phyloP scores from a whole-genome alignment of 2,113 vertebrate genomes.

The Hippopotamus amphibius region DNA sequence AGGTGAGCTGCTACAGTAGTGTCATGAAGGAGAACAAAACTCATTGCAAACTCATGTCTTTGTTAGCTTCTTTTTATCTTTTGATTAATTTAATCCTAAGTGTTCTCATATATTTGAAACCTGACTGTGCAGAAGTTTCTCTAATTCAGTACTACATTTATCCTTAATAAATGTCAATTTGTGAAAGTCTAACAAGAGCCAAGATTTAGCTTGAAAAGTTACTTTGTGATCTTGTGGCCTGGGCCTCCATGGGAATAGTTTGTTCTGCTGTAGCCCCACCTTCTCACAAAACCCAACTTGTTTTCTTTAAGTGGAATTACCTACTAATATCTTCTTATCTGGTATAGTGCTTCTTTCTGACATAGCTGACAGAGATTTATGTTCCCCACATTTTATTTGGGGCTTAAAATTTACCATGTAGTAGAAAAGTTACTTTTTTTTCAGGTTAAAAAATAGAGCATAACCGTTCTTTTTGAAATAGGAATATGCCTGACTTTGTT shows the following conservation, averaged over 20 bases:
- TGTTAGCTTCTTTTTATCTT: slow-evolving; percentile 58
- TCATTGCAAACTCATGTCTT: slow-evolving; percentile 38
- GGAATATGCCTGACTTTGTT: not conserved
- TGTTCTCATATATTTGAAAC: slow-evolving; percentile 61
- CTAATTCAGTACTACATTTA: slow-evolving; percentile 31
- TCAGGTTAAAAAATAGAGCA: slow-evolving; percentile 48
- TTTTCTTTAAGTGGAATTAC: slow-evolving; percentile 46
- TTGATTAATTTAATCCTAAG: slow-evolving; percentile 49
- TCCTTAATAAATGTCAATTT: slow-evolving; percentile 53
- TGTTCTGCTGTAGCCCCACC: not conserved
- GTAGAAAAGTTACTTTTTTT: slow-evolving; percentile 27
- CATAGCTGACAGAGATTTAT: not conserved
- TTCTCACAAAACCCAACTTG: slow-evolving; percentile 28
- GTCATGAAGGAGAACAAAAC: slow-evolving; percentile 20
- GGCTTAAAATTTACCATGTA: slow-evolving; percentile 5
- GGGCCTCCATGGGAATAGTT: not conserved
- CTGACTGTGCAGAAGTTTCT: slow-evolving; percentile 4
- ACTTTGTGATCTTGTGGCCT: slow-evolving; percentile 51
- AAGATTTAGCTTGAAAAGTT: slow-evolving; percentile 53
- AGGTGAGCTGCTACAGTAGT: not conserved
- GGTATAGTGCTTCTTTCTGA: slow-evolving; percentile 8
- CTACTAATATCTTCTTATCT: not conserved
- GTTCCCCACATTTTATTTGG: slow-evolving; percentile 20
- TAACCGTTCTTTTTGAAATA: slow-evolving; percentile 60
- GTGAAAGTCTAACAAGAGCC: slow-evolving; percentile 16